Percentiles rank a stretch among this genome's conserved stretches.
Evolutionary conservation across 1,140 invertebrate species (phyloP).

Genomic region (Oreohelix idahoensis): DNA sequence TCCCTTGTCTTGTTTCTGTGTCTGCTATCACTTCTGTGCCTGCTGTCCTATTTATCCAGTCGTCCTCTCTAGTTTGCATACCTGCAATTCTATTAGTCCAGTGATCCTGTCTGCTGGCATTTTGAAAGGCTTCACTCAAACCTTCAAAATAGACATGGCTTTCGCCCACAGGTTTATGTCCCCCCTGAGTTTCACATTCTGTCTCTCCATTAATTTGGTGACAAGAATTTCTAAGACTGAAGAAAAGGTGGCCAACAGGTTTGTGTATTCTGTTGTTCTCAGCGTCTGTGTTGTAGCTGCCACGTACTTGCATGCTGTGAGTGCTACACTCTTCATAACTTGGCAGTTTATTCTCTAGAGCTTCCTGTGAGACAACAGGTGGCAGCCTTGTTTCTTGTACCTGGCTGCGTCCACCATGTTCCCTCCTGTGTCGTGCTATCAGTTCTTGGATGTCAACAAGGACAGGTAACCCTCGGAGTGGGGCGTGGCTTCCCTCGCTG

Average conservation of each 20-base stretch:
- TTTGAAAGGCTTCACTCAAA: background rate
- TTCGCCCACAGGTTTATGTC: background rate
- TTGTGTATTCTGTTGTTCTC: background rate
- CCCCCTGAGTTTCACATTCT: too few relatives aligned
- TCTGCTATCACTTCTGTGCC: background rate
- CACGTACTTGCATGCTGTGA: background rate
- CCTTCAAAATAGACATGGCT: background rate
- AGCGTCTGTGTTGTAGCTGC: too few relatives aligned
- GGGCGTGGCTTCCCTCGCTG: constrained; percentile 4
- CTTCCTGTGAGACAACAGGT: background rate
- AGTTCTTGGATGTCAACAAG: constrained; percentile 13
- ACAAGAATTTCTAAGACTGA: background rate
- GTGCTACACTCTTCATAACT: constrained; percentile 7
- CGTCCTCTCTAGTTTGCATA: background rate
- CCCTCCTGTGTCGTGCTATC: constrained; percentile 13
- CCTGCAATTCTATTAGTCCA: background rate
- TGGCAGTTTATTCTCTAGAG: constrained; percentile 3
- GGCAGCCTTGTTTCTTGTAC: background rate
- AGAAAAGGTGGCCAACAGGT: background rate
- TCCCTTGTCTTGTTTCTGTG: too few relatives aligned
- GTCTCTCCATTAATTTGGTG: background rate
- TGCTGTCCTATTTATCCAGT: background rate
- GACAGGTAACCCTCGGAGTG: background rate
- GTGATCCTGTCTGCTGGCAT: background rate
- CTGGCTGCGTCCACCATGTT: background rate